phyloP scores from a whole-genome alignment of 2,888 invertebrate genomes.

The Hirudinaria manillensis region DNA sequence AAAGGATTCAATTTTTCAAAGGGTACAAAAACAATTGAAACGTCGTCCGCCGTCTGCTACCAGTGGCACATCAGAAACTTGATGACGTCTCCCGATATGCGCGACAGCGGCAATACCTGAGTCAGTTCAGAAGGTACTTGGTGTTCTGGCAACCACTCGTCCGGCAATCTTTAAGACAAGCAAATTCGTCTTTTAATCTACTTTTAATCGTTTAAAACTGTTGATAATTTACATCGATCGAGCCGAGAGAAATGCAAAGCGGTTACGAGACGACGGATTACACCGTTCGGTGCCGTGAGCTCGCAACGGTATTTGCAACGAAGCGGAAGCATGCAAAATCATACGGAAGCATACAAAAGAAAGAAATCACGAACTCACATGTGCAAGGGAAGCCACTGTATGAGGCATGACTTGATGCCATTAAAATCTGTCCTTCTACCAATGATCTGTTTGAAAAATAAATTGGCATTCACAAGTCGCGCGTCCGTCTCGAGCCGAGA shows the following conservation, averaged over 20 bases:
- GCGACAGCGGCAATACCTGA: constrained; percentile 49
- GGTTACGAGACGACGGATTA: too few species aligned
- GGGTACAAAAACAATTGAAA: too few species aligned
- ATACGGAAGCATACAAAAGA: neutral
- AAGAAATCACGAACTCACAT: neutral
- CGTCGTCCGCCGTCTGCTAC: neutral
- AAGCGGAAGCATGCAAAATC: neutral
- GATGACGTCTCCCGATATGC: constrained; percentile 44
- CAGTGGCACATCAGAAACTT: constrained; percentile 15
- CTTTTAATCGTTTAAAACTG: too few species aligned
- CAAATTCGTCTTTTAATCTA: too few species aligned
- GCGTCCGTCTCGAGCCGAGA: too few species aligned
- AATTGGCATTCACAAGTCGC: neutral
- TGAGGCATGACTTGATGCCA: constrained; percentile 4
- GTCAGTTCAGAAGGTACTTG: constrained; percentile 55
- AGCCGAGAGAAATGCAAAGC: too few species aligned
- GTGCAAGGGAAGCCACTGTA: constrained; percentile 15
- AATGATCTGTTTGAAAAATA: neutral
- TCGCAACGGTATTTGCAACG: neutral
- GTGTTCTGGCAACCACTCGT: constrained; percentile 75
- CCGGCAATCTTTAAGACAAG: constrained; percentile 64
- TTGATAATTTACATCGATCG: too few species aligned
- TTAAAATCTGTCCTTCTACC: constrained; percentile 9
- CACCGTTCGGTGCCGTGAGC: too few species aligned
- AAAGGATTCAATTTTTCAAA: too few species aligned